Evolutionary conservation across 2,888 invertebrate species (phyloP).

Genomic region (Oscheius myriophilus): DNA sequence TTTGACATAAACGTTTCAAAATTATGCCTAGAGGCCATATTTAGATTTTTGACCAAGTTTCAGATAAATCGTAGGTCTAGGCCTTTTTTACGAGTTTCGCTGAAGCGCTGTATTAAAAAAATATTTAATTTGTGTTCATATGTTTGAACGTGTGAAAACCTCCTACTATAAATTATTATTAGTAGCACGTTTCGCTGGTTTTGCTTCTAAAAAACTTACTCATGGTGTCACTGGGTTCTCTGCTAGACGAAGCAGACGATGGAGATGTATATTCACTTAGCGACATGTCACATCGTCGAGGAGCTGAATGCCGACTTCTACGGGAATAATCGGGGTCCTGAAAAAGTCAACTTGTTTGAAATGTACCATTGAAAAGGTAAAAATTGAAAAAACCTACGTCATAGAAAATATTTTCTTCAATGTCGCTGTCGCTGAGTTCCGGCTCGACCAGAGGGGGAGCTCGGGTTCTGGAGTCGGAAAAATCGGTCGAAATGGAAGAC

Average conservation of each 20-base stretch:
- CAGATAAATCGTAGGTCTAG: too few relatives aligned
- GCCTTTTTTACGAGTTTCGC: too few relatives aligned
- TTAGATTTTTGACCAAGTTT: too few relatives aligned
- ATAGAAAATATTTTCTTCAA: conserved; percentile 47
- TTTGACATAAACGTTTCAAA: too few relatives aligned
- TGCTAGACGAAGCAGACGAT: conserved; percentile 64
- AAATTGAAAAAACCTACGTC: conserved; percentile 23
- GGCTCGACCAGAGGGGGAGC: conserved; percentile 65
- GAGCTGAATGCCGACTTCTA: conserved; percentile 29
- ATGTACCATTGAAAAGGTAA: not conserved
- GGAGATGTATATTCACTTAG: conserved; percentile 62
- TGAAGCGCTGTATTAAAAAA: too few relatives aligned
- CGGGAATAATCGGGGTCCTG: conserved; percentile 23
- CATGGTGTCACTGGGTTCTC: conserved; percentile 65
- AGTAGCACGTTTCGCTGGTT: too few relatives aligned
- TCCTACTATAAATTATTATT: too few relatives aligned
- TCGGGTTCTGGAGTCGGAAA: conserved; percentile 34
- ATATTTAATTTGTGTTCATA: too few relatives aligned
- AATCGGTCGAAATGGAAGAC: conserved; percentile 64
- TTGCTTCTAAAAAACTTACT: conserved; percentile 50
- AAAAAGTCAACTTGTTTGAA: not conserved
- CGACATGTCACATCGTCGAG: conserved; percentile 40
- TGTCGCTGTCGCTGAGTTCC: conserved; percentile 64
- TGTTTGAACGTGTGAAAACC: too few relatives aligned
- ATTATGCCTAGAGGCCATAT: too few relatives aligned